Conservation (phyloP, 2,888 invertebrate genomes). For the Platycheirus rosarum region DNA sequence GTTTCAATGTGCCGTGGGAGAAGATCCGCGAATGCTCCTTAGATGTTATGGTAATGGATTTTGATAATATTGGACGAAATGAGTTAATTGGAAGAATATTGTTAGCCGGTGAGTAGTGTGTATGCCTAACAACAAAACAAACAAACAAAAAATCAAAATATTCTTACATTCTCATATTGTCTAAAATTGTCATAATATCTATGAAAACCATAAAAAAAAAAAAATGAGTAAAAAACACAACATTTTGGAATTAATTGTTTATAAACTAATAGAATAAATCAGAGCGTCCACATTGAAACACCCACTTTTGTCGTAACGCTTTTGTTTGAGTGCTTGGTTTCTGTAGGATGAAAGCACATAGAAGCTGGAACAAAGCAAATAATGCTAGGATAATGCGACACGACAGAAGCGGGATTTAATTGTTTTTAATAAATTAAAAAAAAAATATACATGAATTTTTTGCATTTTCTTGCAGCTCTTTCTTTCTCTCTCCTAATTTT, state of each 20-base stretch:
- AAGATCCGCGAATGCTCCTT: conserved; percentile 97
- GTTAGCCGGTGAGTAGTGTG: conserved; percentile 88
- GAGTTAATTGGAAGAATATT: conserved; percentile 96
- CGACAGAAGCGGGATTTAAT: conserved; percentile 56
- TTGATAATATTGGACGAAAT: conserved; percentile 97
- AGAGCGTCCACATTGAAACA: conserved; percentile 74
- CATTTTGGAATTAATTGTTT: conserved; percentile 20
- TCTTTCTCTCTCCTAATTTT: too few relatives aligned
- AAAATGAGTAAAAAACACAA: conserved; percentile 8
- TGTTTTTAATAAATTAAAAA: conserved; percentile 4
- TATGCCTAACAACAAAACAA: conserved; percentile 30
- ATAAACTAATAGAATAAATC: conserved; percentile 23
- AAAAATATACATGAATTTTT: conserved; percentile 9
- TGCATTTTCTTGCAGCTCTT: conserved; percentile 12
- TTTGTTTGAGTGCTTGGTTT: conserved; percentile 33
- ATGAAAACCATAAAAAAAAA: conserved; percentile 74
- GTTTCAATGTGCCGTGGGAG: conserved; percentile 98
- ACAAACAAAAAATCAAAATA: conserved; percentile 54
- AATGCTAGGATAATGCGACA: conserved; percentile 22
- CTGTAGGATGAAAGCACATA: not conserved
- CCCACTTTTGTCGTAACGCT: conserved; percentile 60
- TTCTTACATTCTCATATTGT: conserved; percentile 77
- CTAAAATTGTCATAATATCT: conserved; percentile 77
- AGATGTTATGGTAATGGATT: conserved; percentile 98
- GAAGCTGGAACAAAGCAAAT: too few relatives aligned